These are phyloP conservation scores for Calcarius lapponicus DNA, from an alignment of 2,797 vertebrate genomes.

Conservation along the genomic window DNA sequence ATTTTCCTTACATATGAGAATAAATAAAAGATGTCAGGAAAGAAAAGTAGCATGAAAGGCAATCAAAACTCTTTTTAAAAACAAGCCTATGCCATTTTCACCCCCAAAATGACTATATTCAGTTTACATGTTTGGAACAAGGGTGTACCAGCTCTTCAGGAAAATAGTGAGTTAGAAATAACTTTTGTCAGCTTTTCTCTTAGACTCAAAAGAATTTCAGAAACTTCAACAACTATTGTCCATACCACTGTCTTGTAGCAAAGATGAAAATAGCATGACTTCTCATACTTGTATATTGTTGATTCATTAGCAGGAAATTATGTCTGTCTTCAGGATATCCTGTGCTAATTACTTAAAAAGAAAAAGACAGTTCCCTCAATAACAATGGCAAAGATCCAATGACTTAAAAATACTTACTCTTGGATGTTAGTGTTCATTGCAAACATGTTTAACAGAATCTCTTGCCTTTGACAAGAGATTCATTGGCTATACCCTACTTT, in stretches of 20 bases:
- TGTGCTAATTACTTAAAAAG: background rate
- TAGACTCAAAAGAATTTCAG: background rate
- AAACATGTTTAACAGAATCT: background rate
- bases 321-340: background rate
- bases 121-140: background rate
- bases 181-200: background rate
- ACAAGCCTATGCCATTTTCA: background rate
- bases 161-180: background rate
- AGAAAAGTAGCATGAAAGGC: background rate
- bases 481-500: background rate
- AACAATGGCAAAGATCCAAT: background rate
- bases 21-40: background rate
- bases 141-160: background rate
- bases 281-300: background rate
- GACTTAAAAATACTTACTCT: background rate
- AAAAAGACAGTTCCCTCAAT: background rate
- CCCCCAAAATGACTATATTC: background rate
- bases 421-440: background rate
- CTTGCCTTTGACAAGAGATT: background rate
- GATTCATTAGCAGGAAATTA: background rate
- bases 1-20: background rate
- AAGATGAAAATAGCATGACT: background rate
- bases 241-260: background rate
- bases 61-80: background rate
- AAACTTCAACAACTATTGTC: accelerated